Percentiles rank a stretch among this genome's conserved stretches.
These are phyloP conservation scores for Ptiloglossa arizonensis DNA, from an alignment of 1,140 invertebrate species.

Conservation along the genomic window DNA sequence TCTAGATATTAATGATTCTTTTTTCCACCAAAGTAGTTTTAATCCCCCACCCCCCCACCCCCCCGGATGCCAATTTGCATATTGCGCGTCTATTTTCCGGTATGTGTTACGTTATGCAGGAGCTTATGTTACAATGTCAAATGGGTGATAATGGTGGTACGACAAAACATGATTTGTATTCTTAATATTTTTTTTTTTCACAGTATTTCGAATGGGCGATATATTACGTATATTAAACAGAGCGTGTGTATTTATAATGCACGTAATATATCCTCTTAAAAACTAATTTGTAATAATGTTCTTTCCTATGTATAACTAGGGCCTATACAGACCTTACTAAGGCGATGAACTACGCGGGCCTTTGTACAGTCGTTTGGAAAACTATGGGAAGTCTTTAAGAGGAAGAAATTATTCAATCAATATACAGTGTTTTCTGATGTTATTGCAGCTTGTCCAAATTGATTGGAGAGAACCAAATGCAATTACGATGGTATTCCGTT, in stretches of 20 bases:
- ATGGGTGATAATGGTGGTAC: slow-evolving; percentile 68
- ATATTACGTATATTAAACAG: slow-evolving; percentile 74
- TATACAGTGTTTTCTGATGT: slow-evolving; percentile 38
- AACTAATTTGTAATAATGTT: slow-evolving; percentile 71
- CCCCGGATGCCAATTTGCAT: slow-evolving; percentile 58
- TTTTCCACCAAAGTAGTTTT: slow-evolving; percentile 41
- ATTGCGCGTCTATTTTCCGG: slow-evolving; percentile 45
- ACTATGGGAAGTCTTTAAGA: slow-evolving; percentile 76
- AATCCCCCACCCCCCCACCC: slow-evolving; percentile 19
- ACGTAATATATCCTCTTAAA: slow-evolving; percentile 71
- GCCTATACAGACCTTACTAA: slow-evolving; percentile 77
- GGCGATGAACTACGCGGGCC: slow-evolving; percentile 77
- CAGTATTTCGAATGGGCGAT: slow-evolving; percentile 60
- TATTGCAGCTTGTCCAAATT: slow-evolving; percentile 22
- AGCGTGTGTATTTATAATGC: slow-evolving; percentile 65
- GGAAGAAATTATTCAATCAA: slow-evolving; percentile 70
- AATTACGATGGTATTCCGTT: slow-evolving; percentile 21
- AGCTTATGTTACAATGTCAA: slow-evolving; percentile 72
- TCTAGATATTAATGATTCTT: slow-evolving; percentile 67
- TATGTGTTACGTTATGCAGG: slow-evolving; percentile 56
- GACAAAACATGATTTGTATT: slow-evolving; percentile 68
- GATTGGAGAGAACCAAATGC: slow-evolving; percentile 35
- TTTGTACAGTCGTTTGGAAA: slow-evolving; percentile 79
- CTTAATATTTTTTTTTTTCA: slow-evolving; percentile 57
- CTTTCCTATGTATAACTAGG: slow-evolving; percentile 72